Evolutionary conservation across 2,797 vertebrate species (phyloP).

Genomic region (Bradypodion ventrale): DNA sequence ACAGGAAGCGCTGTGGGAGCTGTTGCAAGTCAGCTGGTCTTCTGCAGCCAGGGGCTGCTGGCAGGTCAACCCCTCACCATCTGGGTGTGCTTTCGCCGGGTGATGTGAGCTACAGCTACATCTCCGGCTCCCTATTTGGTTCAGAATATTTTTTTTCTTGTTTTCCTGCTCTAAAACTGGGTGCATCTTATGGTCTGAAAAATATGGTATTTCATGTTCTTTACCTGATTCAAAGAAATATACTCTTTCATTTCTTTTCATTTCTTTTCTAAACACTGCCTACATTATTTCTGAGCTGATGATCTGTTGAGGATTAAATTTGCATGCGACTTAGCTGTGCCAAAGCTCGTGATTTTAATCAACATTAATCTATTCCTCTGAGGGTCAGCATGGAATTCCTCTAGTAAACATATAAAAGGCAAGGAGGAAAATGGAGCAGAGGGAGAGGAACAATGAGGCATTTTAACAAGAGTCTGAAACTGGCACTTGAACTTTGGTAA

Average conservation of each 20-base stretch:
- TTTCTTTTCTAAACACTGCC: conserved; percentile 14
- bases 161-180: too few relatives aligned
- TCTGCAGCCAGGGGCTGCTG: too few relatives aligned
- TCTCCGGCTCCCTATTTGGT: too few relatives aligned
- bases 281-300: conserved; percentile 41
- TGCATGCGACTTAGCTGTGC: conserved; percentile 51
- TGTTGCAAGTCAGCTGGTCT: too few relatives aligned
- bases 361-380: conserved; percentile 34
- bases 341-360: conserved; percentile 56
- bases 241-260: not conserved
- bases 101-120: too few relatives aligned
- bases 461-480: not conserved
- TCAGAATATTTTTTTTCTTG: too few relatives aligned
- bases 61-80: too few relatives aligned
- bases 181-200: too few relatives aligned
- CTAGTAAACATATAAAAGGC: not conserved
- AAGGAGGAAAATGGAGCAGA: not conserved
- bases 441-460: not conserved
- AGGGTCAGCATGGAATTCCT: conserved; percentile 20
- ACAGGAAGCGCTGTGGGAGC: too few relatives aligned
- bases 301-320: conserved; percentile 57
- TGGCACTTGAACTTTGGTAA: not conserved
- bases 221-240: not conserved
- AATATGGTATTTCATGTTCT: not conserved
- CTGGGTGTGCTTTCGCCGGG: too few relatives aligned